Base-by-base conservation (phyloP, 1,140 invertebrate genomes). In the Hirudo medicinalis region DNA sequence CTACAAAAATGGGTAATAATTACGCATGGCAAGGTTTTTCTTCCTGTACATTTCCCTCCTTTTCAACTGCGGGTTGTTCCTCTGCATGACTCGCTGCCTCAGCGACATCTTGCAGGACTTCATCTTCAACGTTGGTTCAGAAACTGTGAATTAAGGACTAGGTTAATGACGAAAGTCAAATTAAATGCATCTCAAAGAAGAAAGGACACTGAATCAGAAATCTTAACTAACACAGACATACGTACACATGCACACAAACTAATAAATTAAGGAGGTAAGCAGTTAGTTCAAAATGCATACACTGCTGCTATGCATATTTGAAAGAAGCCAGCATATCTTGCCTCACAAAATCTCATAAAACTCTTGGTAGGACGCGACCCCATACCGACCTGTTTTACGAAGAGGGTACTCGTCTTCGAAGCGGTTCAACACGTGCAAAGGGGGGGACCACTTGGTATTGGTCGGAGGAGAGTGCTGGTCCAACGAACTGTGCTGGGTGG, bases 381-480 rank as follows among this genome's bases (percentile, higher is more conserved):
- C 4, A 5, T 63, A 32, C 57, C 19, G 22, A 95, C 92, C 92
- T 86, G 93, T 95, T 87, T 95, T 97, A 75, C 92, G 82, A 2
- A 96, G 86, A 63, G 92, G 92, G 81, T 93, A 95, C 84, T 95
- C 92, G 75, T 89, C 87, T 76, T 89, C 88, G 78, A 88, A 88
- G 82, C 89, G 88, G 76, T 85, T 85, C 36, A 84, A 78, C 40
- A 88, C 81, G 29, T 86, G 78, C 22, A 84, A 43, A 67, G 82
- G 78, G 69, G 82, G 78, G 49, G 79, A 79, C 72, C 79, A 74
- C 13, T 78, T 77, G 75, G 76, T 5, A 76, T 76, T 49, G 78
- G 79, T 20, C 78, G 78, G n/a, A 27, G 72, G 67, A 66, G 78
- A 80, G 74, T 75, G 78, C 72, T 79, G 79, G 36, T 81, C 79